These are phyloP conservation scores for Phaetusa simplex DNA, from an alignment of 2,113 vertebrate genomes.

Conservation along the genomic window DNA sequence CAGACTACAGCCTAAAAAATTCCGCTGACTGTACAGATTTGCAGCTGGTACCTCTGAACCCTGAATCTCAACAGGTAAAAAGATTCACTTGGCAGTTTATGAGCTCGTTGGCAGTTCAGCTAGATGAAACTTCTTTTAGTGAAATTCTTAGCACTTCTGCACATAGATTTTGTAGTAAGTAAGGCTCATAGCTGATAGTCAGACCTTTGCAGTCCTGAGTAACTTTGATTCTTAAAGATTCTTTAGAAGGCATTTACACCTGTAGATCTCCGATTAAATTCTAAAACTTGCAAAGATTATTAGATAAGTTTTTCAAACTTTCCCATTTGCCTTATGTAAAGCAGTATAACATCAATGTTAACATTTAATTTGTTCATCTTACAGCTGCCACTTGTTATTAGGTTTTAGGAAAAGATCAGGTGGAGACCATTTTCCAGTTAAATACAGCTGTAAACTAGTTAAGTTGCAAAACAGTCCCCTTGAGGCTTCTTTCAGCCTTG, in stretches of 20 bases:
- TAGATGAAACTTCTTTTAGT: background rate
- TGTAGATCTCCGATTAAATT: background rate
- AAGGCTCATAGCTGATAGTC: background rate
- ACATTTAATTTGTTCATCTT: background rate
- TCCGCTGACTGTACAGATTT: slow-evolving; percentile 65
- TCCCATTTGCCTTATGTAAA: background rate
- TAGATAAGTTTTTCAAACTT: background rate
- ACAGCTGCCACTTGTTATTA: background rate
- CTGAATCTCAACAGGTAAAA: slow-evolving; percentile 84
- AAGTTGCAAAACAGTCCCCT: background rate
- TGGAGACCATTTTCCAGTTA: background rate
- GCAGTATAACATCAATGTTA: background rate
- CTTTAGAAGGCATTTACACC: background rate
- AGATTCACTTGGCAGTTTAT: background rate
- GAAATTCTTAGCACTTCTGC: background rate
- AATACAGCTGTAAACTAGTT: background rate
- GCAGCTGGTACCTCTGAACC: slow-evolving; percentile 81
- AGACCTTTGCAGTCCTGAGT: background rate
- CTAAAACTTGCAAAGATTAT: background rate
- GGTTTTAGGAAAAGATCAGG: background rate
- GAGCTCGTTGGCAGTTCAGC: background rate
- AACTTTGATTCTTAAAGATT: background rate
- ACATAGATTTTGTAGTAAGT: background rate
- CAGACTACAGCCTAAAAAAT: slow-evolving; percentile 79
- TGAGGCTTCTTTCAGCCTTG: background rate